Evolutionary conservation across 2,113 vertebrate genomes (phyloP).

Genomic region (Pelobates fuscus): DNA sequence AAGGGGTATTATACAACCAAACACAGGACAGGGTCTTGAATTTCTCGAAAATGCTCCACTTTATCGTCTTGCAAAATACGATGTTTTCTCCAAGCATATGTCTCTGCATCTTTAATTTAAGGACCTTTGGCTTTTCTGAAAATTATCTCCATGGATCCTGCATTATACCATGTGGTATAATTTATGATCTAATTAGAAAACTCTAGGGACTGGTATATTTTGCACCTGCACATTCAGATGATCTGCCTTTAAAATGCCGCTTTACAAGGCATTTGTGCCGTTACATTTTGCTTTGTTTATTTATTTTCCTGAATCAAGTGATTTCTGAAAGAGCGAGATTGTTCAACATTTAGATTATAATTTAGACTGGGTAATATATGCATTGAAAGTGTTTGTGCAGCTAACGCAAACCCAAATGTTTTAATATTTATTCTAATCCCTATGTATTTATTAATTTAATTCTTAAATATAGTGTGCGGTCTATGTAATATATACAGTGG

Average conservation of each 20-base stretch:
- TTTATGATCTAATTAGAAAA: constrained; percentile 46
- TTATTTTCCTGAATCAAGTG: neutral
- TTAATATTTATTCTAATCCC: neutral
- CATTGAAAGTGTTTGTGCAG: too few species aligned
- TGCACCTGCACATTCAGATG: constrained; percentile 33
- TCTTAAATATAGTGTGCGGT: too few species aligned
- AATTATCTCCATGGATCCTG: constrained; percentile 34
- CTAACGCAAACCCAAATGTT: too few species aligned
- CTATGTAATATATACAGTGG: too few species aligned
- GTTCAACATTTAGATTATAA: too few species aligned
- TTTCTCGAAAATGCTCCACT: neutral
- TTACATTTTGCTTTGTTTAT: constrained; percentile 10
- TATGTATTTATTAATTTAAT: too few species aligned
- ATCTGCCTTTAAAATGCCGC: constrained; percentile 16
- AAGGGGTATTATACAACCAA: too few species aligned
- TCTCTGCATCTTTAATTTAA: constrained; percentile 39
- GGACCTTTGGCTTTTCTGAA: constrained; percentile 39
- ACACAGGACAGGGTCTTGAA: too few species aligned
- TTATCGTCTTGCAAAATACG: constrained; percentile 15
- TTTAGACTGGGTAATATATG: too few species aligned
- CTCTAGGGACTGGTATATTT: constrained; percentile 28
- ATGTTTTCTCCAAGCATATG: constrained; percentile 33
- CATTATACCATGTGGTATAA: constrained; percentile 41
- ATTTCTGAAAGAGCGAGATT: too few species aligned
- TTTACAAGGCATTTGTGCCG: constrained; percentile 14